Evolutionary conservation across 1,140 invertebrate species (phyloP).

Genomic region (Drosophila ficusphila): DNA sequence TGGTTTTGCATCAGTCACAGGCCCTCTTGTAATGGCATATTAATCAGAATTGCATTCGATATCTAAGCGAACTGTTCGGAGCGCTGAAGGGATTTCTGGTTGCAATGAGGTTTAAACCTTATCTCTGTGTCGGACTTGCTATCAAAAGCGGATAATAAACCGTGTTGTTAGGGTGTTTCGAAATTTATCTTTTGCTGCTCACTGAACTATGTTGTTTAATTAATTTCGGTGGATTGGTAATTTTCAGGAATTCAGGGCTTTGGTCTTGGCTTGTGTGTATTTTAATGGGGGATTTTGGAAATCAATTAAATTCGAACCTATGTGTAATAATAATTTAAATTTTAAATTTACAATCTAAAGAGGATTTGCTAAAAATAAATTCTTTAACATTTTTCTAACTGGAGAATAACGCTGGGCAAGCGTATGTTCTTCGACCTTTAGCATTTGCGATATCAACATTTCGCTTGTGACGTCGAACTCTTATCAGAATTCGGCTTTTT

Average conservation of each 20-base stretch:
- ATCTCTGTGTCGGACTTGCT: conserved; percentile 13
- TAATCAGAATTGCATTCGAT: conserved; percentile 72
- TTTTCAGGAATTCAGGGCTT: too few species aligned
- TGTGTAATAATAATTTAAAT: too few species aligned
- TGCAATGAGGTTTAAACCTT: not conserved
- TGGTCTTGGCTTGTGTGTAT: too few species aligned
- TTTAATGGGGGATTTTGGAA: too few species aligned
- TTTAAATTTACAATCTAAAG: too few species aligned
- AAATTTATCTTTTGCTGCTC: too few species aligned
- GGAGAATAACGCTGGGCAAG: not conserved
- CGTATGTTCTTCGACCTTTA: not conserved
- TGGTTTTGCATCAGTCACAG: conserved; percentile 6
- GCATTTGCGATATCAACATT: conserved; percentile 6
- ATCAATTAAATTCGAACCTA: too few species aligned
- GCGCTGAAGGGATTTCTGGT: conserved; percentile 23
- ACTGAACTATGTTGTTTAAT: not conserved
- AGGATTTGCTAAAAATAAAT: too few species aligned
- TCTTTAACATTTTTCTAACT: too few species aligned
- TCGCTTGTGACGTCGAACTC: conserved; percentile 6
- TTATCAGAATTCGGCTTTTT: conserved; percentile 31
- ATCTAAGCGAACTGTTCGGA: conserved; percentile 31
- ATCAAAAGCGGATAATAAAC: conserved; percentile 1
- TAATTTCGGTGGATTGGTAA: not conserved
- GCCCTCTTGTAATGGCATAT: conserved; percentile 41
- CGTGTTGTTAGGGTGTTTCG: not conserved